Base-by-base conservation (phyloP, 2,113 vertebrate species). In the Porphyrio hochstetteri region DNA sequence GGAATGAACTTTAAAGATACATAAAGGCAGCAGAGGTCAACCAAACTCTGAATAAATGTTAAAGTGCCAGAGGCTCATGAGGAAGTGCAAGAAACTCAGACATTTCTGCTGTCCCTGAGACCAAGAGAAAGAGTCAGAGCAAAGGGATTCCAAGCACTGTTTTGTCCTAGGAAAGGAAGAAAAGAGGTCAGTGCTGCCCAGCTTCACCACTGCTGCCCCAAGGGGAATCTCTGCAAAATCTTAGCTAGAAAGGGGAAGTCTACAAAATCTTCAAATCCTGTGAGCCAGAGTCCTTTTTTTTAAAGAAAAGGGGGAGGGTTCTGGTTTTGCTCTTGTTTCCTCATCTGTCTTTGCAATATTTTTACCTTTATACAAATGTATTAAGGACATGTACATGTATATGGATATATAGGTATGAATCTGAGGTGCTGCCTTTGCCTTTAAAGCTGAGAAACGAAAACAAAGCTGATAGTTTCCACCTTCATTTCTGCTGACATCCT, bases 1-100 rank as follows among this genome's bases (percentile, higher is more conserved):
- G 55, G 77, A 92, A 68, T 94, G 93, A 96, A 96, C 95, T 96
- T 96, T 96, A 94, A 88, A 96, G 74, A 78, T 64, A 86, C 53
- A 84, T 78, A 92, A 95, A 88, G 82, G 64, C 83, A 95, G 35
- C 25, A 68, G 95, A 90, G 80, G 72, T 96, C 95, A 95, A 64
- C 93, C 94, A 86, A 96, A 95, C 56, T 82, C 93, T 92, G 82
- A 92, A 92, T 90, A 95, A 96, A 95, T 92, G 80, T 93, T 74
- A 81, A 80, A 76, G 42, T 69, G 86, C 92, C 80, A 78, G 52
- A 72, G 93, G 93, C 93, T 83, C 38, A 19, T 9, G 19, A 88
- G 64, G 72, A 90, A 92, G 33, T 68, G 82, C 60, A 93, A 95
- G 85, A 85, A 90, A 92, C 92, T 93, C 42, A 70, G 44, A 52